Evolutionary conservation across 1,140 invertebrate genomes (phyloP).

Genomic region (Charaxes varanes): DNA sequence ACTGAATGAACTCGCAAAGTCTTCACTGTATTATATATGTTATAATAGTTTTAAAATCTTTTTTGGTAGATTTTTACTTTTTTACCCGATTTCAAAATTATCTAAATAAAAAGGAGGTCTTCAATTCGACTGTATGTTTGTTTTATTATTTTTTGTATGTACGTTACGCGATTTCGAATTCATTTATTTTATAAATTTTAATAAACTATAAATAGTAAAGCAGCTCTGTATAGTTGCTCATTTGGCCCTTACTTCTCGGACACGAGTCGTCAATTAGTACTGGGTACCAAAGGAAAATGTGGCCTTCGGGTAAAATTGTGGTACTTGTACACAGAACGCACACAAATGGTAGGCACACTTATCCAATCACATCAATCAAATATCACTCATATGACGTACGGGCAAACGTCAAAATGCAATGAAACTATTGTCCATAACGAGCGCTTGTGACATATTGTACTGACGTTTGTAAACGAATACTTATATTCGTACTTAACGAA

Average conservation of each 20-base stretch:
- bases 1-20: too few relatives aligned
- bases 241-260: constrained; percentile 33
- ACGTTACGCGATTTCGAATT: too few relatives aligned
- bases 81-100: too few relatives aligned
- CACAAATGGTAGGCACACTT: constrained; percentile 11
- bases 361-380: constrained; percentile 17
- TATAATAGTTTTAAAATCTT: too few relatives aligned
- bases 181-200: background rate
- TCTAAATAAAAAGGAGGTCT: too few relatives aligned
- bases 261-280: constrained; percentile 57
- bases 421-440: constrained; percentile 10
- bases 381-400: constrained; percentile 15
- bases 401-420: constrained; percentile 19
- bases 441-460: constrained; percentile 20
- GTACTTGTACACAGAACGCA: constrained; percentile 14
- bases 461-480: constrained; percentile 25
- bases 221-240: constrained; percentile 7
- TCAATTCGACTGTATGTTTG: too few relatives aligned
- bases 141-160: too few relatives aligned
- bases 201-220: background rate
- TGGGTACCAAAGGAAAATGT: constrained; percentile 52
- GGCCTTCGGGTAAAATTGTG: constrained; percentile 51
- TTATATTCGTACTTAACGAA: constrained; percentile 27
- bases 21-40: too few relatives aligned
- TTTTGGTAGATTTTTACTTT: too few relatives aligned